Base-by-base conservation (phyloP, 2,888 invertebrate species). In the Drosophila demipolita region DNA sequence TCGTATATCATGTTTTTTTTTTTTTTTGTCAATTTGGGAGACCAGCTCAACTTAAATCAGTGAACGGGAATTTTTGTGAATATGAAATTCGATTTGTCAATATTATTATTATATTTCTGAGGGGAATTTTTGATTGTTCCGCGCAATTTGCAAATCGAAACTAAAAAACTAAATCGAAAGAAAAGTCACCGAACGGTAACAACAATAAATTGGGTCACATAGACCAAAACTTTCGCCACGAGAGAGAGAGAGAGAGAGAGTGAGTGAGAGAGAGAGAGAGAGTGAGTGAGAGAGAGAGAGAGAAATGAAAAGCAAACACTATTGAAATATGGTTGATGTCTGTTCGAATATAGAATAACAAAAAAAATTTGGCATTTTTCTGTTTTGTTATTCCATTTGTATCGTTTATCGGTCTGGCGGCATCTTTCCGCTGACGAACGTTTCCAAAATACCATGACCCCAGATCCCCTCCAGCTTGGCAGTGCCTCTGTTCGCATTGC, bases 311-410 rank as follows among this genome's bases (percentile, higher is more conserved):
- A 36, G 33, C n/a, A 15, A 38, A 23, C 11, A 11, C 48, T 26
- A 42, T 53, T 38, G 42, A 64, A 52, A 64, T 45, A 48, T 66
- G 23, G 59, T 15, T 42, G 33, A 48, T 67, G 59, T 70, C 66
- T 62, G 78, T 69, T 82, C 62, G 70, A 63, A 65, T 75, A 75
- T 52, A 48, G 45, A 53, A 23, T 12, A 35, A 23, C 23, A 23
- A 23, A 23, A 23, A 3, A 82, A 81, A 85, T 83, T 85, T 77
- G 73, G 69, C 29, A 29, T 73, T 72, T 85, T 84, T 77, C 29
- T 29, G 29, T 85, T 85, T 85, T 85, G 81, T 86, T 88, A 88
- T 89, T 89, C 83, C 74, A 83, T 87, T 89, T 87, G 71, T 71
- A 81, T 68, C 87, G 82, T 69, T 89, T 89, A 89, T 89, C 88